phyloP scores from a whole-genome alignment of 2,113 vertebrate genomes.

The Pagrus major region DNA sequence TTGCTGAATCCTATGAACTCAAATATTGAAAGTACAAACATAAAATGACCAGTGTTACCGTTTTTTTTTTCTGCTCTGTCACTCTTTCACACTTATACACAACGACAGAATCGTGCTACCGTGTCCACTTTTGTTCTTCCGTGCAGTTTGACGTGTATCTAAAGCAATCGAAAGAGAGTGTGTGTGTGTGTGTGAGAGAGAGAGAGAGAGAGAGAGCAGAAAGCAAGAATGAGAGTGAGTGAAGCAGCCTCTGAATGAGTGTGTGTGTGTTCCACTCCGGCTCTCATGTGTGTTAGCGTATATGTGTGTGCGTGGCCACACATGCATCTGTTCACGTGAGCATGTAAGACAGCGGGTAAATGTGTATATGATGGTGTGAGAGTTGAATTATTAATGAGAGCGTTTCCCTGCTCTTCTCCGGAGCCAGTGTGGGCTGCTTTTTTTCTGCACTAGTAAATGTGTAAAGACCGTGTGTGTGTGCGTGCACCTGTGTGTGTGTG shows the following conservation, averaged over 20 bases:
- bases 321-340: slow-evolving; percentile 17
- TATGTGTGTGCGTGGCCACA: slow-evolving; percentile 1
- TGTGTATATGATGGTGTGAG: slow-evolving; percentile 48
- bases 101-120: background rate
- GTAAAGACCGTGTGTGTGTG: background rate
- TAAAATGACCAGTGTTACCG: background rate
- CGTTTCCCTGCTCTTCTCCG: slow-evolving; percentile 41
- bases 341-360: slow-evolving; percentile 40
- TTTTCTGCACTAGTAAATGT: slow-evolving; percentile 14
- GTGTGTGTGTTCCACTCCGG: background rate
- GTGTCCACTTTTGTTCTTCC: background rate
- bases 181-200: background rate
- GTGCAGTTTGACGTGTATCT: background rate
- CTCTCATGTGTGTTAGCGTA: background rate
- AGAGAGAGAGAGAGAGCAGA: background rate
- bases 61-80: background rate
- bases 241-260: slow-evolving; percentile 26
- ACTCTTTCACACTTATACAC: background rate
- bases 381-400: slow-evolving; percentile 61
- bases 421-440: background rate
- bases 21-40: background rate
- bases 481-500: background rate
- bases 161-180: background rate
- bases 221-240: background rate
- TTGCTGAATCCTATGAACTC: background rate